phyloP scores from a whole-genome alignment of 2,888 invertebrate genomes.

The Drosophila austrosaltans region DNA sequence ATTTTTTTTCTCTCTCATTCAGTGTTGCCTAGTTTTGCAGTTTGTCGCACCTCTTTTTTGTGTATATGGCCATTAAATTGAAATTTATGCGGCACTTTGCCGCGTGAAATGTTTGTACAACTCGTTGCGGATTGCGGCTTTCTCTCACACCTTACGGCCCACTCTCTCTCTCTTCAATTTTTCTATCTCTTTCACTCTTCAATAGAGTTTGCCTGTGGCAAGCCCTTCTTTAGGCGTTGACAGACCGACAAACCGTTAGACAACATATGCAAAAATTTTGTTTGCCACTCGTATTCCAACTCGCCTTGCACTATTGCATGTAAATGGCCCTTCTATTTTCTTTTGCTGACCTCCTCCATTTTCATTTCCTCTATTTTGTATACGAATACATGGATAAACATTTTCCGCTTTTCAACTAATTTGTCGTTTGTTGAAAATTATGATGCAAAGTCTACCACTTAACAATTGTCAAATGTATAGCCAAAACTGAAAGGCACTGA shows the following conservation, averaged over 20 bases:
- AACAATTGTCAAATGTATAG: slow-evolving; percentile 48
- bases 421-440: slow-evolving; percentile 69
- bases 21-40: slow-evolving; percentile 51
- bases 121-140: slow-evolving; percentile 78
- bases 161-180: background rate
- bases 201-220: slow-evolving; percentile 6
- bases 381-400: slow-evolving; percentile 6
- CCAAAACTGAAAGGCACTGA: slow-evolving; percentile 45
- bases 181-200: background rate
- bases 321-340: slow-evolving; percentile 53
- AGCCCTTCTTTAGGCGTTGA: slow-evolving; percentile 62
- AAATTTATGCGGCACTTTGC: slow-evolving; percentile 78
- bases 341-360: slow-evolving; percentile 41
- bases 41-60: slow-evolving; percentile 74
- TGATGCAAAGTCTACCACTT: slow-evolving; percentile 62
- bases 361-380: slow-evolving; percentile 17
- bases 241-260: slow-evolving; percentile 76
- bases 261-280: slow-evolving; percentile 77
- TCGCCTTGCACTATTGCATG: slow-evolving; percentile 57
- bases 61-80: slow-evolving; percentile 70
- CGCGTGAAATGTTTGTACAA: slow-evolving; percentile 78
- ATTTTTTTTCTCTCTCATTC: slow-evolving; percentile 23
- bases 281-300: slow-evolving; percentile 34
- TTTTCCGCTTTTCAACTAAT: slow-evolving; percentile 56
- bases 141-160: slow-evolving; percentile 31